Percentiles rank a stretch among this genome's conserved stretches.
Evolutionary conservation across 2,888 invertebrate genomes (phyloP).

Genomic region (Drosophila incognita): DNA sequence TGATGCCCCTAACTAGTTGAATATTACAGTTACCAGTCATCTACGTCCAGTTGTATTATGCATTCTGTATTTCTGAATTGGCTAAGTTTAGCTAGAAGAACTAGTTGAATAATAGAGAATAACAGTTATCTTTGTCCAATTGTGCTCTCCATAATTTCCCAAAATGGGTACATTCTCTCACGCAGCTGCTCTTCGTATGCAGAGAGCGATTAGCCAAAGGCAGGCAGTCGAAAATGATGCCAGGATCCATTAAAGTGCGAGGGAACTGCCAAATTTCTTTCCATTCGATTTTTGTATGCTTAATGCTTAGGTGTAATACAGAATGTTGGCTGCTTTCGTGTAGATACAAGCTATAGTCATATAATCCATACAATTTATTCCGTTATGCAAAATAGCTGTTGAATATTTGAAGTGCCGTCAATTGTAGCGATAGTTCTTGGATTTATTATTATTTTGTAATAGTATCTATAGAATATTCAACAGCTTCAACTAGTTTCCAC

Average conservation of each 20-base stretch:
- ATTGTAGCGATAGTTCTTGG: slow-evolving; percentile 6
- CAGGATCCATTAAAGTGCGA: background rate
- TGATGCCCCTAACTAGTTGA: background rate
- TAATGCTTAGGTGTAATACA: too few species aligned
- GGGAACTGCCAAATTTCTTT: too few species aligned
- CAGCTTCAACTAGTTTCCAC: slow-evolving; percentile 5
- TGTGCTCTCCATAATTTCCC: background rate
- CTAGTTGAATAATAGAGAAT: background rate
- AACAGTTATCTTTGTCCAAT: background rate
- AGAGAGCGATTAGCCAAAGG: background rate
- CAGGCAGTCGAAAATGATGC: background rate
- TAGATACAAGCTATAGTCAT: background rate
- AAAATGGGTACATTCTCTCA: background rate
- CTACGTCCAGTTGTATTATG: background rate
- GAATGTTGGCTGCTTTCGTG: too few species aligned
- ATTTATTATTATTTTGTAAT: slow-evolving; percentile 30
- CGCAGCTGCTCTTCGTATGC: background rate
- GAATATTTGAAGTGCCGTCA: background rate
- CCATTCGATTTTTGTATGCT: too few species aligned
- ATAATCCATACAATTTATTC: background rate
- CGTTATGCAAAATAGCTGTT: background rate
- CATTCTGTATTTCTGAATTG: background rate
- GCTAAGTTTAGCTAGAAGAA: background rate
- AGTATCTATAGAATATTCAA: slow-evolving; percentile 34
- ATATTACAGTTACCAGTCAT: background rate